phyloP scores from a whole-genome alignment of 2,888 invertebrate genomes.

The Galerucella calmariensis region DNA sequence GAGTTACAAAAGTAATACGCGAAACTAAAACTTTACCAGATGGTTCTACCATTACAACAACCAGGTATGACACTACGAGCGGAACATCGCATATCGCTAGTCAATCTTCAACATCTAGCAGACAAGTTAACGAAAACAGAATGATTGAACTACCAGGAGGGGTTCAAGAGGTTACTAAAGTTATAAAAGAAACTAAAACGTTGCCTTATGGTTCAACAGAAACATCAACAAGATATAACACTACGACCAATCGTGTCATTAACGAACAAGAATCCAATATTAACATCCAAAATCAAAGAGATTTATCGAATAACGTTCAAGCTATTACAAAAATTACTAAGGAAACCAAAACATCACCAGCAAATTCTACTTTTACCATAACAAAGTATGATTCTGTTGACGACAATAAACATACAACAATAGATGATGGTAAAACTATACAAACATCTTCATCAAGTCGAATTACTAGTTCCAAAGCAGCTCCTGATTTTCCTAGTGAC shows the following conservation, averaged over 20 bases:
- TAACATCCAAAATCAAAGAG: neutral
- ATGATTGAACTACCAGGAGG: slow-evolving; percentile 55
- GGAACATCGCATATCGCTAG: slow-evolving; percentile 29
- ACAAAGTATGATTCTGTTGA: neutral
- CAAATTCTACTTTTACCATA: neutral
- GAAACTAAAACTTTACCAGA: slow-evolving; percentile 76
- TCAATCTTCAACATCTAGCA: slow-evolving; percentile 48
- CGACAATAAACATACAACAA: neutral
- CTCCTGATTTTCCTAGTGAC: neutral
- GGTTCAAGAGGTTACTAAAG: slow-evolving; percentile 70
- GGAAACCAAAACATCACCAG: neutral
- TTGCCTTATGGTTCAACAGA: slow-evolving; percentile 75
- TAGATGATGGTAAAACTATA: slow-evolving; percentile 7
- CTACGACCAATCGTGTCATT: neutral
- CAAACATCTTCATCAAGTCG: slow-evolving; percentile 4
- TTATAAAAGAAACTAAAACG: slow-evolving; percentile 73
- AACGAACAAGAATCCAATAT: slow-evolving; percentile 6
- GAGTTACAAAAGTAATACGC: slow-evolving; percentile 71
- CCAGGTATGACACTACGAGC: slow-evolving; percentile 72
- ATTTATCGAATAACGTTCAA: neutral
- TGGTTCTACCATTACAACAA: slow-evolving; percentile 77
- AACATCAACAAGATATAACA: slow-evolving; percentile 77
- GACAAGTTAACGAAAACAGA: slow-evolving; percentile 50
- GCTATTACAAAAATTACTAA: neutral
- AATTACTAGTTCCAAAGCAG: neutral